Percentiles rank a stretch among this genome's conserved stretches.
These are phyloP conservation scores for Sinhomidia bicolor DNA, from an alignment of 2,888 invertebrate species.

Conservation along the genomic window DNA sequence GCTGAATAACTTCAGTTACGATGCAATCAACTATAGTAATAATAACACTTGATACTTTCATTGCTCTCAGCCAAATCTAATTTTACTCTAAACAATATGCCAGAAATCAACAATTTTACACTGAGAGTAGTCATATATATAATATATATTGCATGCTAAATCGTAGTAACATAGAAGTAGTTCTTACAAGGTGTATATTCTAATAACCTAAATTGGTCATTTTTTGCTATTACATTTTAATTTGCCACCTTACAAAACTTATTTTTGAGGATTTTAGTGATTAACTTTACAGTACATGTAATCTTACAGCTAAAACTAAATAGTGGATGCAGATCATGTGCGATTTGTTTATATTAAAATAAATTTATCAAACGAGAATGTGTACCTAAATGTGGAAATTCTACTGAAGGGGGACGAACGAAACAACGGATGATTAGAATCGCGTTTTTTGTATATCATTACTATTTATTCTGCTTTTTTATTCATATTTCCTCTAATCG, in stretches of 20 bases:
- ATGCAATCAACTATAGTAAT: no score
- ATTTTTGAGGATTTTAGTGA: neutral
- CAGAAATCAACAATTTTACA: no score
- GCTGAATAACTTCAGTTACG: no score
- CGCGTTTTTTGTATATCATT: no score
- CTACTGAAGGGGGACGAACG: neutral
- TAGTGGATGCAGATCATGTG: neutral
- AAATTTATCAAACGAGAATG: neutral
- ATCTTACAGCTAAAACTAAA: neutral
- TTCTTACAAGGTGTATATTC: neutral
- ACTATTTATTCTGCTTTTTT: no score
- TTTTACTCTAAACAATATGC: no score
- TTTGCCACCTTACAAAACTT: neutral
- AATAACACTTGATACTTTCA: no score
- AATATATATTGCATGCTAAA: no score
- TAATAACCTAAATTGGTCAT: slow-evolving; percentile 5
- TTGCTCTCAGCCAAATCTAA: no score
- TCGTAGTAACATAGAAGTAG: no score
- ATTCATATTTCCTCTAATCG: neutral
- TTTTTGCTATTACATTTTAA: neutral
- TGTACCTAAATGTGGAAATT: neutral
- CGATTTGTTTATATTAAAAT: neutral
- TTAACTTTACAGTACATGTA: neutral
- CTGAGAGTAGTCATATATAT: no score
- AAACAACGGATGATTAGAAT: slow-evolving; percentile 15